Base-by-base conservation (phyloP, 1,140 invertebrate genomes). In the Eurosta solidaginis region DNA sequence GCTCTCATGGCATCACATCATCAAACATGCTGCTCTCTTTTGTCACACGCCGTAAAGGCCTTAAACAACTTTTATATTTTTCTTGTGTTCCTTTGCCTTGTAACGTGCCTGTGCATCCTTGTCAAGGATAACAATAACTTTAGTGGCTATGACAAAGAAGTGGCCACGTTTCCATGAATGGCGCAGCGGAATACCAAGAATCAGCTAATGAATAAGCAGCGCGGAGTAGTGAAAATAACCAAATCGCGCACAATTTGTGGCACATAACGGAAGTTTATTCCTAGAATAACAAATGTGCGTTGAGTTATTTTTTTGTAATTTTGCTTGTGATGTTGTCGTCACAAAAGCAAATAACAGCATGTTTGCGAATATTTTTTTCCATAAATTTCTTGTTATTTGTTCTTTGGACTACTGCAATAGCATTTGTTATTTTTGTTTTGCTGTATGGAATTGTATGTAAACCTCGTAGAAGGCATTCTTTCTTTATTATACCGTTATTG, bases 71-170 rank as follows among this genome's bases (percentile, higher is more conserved):
- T n/a, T n/a, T n/a, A n/a, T n/a, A n/a, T n/a, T n/a, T n/a, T n/a
- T n/a, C n/a, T n/a, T n/a, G n/a, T n/a, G n/a, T n/a, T n/a, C n/a
- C n/a, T n/a, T n/a, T n/a, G n/a, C n/a, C n/a, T n/a, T n/a, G n/a
- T n/a, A n/a, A 76, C 74, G 74, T 76, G 74, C 74, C 74, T 45
- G 33, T 10, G 74, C 74, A 76, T 76, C n/a, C 74, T 76, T 49
- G 44, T 1, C 40, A 76, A 76, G 74, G 74, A 76, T 76, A 76
- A 76, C 74, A 76, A 76, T 76, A 3, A 76, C 74, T 74, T 59
- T 36, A 74, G 68, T 74, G 3, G 29, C 68, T 74, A 14, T 29
- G 10, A 74, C 68, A 14, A 47, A 17, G 45, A 47, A 47, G 6
- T 47, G 45, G 45, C 45, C 45, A n/a, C n/a, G n/a, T n/a, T n/a